These are phyloP conservation scores for Leptopilina boulardi DNA, from an alignment of 1,140 invertebrate genomes.

Conservation along the genomic window DNA sequence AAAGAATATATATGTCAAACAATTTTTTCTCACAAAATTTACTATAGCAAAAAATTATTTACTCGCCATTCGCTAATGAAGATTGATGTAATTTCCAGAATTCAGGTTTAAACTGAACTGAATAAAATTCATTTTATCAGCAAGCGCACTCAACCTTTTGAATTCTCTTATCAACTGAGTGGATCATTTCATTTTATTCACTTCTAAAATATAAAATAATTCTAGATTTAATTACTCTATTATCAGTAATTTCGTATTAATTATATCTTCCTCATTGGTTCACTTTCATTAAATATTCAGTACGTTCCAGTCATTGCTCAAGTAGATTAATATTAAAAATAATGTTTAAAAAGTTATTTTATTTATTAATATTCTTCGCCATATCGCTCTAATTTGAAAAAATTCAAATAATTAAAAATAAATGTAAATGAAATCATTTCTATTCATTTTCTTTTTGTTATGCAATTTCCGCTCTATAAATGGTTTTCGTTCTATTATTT, in stretches of 20 bases:
- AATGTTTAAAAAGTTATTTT: no score
- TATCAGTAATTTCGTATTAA: background rate
- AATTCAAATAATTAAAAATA: no score
- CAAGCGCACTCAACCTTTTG: background rate
- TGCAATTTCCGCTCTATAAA: no score
- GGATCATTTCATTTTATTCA: background rate
- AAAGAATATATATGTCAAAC: background rate
- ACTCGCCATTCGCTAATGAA: background rate
- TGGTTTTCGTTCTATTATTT: no score
- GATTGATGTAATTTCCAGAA: background rate
- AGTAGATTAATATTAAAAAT: no score
- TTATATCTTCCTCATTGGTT: no score
- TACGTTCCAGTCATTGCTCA: no score
- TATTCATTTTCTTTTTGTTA: no score
- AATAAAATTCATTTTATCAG: background rate
- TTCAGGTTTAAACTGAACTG: background rate
- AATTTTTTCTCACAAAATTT: background rate
- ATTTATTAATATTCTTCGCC: no score
- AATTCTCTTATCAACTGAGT: constrained; percentile 3
- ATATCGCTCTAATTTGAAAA: no score
- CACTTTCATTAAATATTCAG: no score
- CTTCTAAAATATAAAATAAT: background rate
- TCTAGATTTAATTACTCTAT: background rate
- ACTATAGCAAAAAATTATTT: constrained; percentile 5
- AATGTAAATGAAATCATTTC: no score